phyloP scores from a whole-genome alignment of 2,888 invertebrate genomes.

The Nineta flava region DNA sequence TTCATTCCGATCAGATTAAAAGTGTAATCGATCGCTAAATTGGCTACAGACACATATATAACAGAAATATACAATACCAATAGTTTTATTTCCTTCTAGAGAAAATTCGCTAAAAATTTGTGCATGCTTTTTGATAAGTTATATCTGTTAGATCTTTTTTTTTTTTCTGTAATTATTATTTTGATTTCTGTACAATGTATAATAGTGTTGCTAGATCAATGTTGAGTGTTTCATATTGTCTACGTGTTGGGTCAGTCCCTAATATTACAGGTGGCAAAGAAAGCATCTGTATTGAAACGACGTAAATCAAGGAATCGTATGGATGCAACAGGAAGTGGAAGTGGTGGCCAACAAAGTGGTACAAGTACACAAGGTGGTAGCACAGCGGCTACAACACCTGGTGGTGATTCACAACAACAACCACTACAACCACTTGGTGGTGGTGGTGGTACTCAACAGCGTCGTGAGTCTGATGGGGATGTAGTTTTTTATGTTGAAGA shows the following conservation, averaged over 20 bases:
- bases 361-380: slow-evolving; percentile 9
- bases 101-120: too few relatives aligned
- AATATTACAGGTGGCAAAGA: slow-evolving; percentile 56
- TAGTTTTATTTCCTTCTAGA: too few relatives aligned
- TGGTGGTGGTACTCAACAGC: slow-evolving; percentile 17
- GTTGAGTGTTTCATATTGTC: slow-evolving; percentile 28
- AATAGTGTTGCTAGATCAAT: slow-evolving; percentile 17
- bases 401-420: slow-evolving; percentile 14
- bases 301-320: slow-evolving; percentile 50
- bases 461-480: slow-evolving; percentile 42
- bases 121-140: too few relatives aligned
- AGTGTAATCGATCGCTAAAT: too few relatives aligned
- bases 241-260: slow-evolving; percentile 43
- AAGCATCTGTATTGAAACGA: slow-evolving; percentile 54
- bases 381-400: slow-evolving; percentile 13
- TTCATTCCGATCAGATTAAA: too few relatives aligned
- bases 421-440: slow-evolving; percentile 13
- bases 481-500: slow-evolving; percentile 50
- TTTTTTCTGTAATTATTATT: too few relatives aligned
- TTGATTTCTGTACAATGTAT: background rate
- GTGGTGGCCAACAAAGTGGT: slow-evolving; percentile 18
- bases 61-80: too few relatives aligned
- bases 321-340: slow-evolving; percentile 30
- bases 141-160: too few relatives aligned
- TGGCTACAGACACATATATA: too few relatives aligned